Evolutionary conservation across 2,797 vertebrate species (phyloP).

Genomic region (Chelonia mydas): DNA sequence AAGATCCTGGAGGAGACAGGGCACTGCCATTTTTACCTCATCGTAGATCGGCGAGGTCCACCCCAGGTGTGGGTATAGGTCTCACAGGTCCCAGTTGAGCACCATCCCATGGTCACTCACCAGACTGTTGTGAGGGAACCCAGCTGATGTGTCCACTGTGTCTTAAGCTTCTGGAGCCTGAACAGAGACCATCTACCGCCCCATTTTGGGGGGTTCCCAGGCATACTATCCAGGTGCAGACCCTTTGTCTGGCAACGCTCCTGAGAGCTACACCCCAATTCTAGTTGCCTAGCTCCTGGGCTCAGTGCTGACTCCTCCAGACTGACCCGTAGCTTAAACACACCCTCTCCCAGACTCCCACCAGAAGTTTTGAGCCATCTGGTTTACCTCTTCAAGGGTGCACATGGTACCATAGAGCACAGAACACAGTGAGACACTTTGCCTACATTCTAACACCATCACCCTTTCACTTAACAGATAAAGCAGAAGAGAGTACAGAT

Average conservation of each 20-base stretch:
- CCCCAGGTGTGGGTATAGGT: not conserved
- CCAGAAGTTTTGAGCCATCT: not conserved
- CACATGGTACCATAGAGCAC: not conserved
- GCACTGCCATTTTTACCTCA: not conserved
- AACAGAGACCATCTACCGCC: not conserved
- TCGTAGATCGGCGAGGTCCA: not conserved
- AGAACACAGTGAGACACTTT: not conserved
- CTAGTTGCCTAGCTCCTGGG: not conserved
- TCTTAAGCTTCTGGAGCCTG: not conserved
- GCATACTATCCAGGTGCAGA: not conserved
- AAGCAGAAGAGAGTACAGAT: not conserved
- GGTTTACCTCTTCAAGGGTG: too few relatives aligned
- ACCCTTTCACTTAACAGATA: not conserved
- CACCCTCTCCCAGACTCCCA: not conserved
- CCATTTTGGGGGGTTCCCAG: not conserved
- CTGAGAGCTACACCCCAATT: not conserved
- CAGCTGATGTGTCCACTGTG: not conserved
- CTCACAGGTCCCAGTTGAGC: not conserved
- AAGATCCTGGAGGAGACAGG: not conserved
- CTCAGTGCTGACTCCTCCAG: not conserved
- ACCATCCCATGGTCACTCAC: not conserved
- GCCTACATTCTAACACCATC: not conserved
- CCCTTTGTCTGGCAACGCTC: not conserved
- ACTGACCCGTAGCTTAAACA: not conserved
- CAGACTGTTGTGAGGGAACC: not conserved